Evolutionary conservation across 2,888 invertebrate species (phyloP).

Genomic region (Brachyptera putata): DNA sequence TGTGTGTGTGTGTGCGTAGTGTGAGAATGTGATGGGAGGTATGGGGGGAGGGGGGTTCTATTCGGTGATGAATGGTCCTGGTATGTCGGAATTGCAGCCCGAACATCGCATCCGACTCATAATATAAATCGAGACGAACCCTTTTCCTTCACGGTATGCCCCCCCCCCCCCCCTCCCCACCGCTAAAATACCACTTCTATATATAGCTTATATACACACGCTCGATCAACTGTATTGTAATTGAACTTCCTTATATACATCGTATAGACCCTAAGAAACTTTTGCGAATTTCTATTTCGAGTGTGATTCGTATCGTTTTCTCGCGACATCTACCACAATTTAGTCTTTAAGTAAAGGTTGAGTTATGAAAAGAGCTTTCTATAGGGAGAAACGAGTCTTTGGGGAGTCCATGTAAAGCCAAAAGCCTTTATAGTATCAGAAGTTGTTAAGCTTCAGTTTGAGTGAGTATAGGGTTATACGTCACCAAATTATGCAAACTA

Average conservation of each 20-base stretch:
- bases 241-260: slow-evolving; percentile 8
- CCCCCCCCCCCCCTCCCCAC: too few species aligned
- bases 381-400: not conserved
- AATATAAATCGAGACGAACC: slow-evolving; percentile 20
- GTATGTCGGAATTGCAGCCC: slow-evolving; percentile 19
- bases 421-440: not conserved
- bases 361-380: slow-evolving; percentile 14
- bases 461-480: too few species aligned
- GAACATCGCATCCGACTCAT: not conserved
- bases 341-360: not conserved
- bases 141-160: not conserved
- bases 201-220: too few species aligned
- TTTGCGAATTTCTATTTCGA: not conserved
- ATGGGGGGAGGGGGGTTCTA: too few species aligned
- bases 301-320: not conserved
- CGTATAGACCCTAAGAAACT: not conserved
- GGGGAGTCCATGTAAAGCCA: not conserved
- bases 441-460: not conserved
- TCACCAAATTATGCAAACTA: too few species aligned
- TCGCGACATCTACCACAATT: not conserved
- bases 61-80: slow-evolving; percentile 4
- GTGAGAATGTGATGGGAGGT: slow-evolving; percentile 23
- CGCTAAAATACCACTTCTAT: slow-evolving; percentile 5
- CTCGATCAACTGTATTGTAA: slow-evolving; percentile 28
- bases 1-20: too few species aligned